Evolutionary conservation across 2,113 vertebrate genomes (phyloP).

Genomic region (Alligator mississippiensis): DNA sequence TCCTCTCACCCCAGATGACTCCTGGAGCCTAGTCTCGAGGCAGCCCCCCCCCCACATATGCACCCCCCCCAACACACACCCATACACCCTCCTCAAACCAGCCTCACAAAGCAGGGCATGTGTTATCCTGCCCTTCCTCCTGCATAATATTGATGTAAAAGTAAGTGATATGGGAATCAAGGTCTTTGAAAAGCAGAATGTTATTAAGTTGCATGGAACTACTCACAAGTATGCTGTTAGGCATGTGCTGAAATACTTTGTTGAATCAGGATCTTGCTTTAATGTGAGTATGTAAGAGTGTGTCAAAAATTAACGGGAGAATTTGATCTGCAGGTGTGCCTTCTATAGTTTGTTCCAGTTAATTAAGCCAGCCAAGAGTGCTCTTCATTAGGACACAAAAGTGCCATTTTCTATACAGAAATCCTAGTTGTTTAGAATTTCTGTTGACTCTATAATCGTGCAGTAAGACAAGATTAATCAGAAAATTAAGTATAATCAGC

Average conservation of each 20-base stretch:
- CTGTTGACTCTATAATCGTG: neutral
- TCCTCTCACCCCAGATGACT: too few relatives aligned
- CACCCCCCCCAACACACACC: too few relatives aligned
- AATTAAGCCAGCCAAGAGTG: neutral
- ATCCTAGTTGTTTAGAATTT: neutral
- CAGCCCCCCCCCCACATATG: too few relatives aligned
- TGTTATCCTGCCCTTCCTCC: too few relatives aligned
- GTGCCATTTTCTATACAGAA: neutral
- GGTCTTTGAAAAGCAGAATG: neutral
- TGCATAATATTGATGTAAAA: neutral
- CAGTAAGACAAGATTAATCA: neutral
- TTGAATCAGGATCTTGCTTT: neutral
- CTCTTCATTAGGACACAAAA: neutral
- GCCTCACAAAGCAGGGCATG: too few relatives aligned
- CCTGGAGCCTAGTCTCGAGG: too few relatives aligned
- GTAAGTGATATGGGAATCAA: neutral
- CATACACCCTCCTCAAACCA: too few relatives aligned
- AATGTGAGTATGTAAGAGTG: neutral
- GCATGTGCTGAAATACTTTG: neutral
- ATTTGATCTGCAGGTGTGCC: neutral
- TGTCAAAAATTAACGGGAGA: neutral
- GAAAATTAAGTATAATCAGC: neutral
- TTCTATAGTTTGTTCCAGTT: neutral
- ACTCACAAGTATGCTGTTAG: neutral
- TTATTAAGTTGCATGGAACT: neutral